A percentile compares a stretch with the other conserved stretches of the same genome.
phyloP scores from a whole-genome alignment of 2,888 invertebrate genomes.

The Scaeva pyrastri region DNA sequence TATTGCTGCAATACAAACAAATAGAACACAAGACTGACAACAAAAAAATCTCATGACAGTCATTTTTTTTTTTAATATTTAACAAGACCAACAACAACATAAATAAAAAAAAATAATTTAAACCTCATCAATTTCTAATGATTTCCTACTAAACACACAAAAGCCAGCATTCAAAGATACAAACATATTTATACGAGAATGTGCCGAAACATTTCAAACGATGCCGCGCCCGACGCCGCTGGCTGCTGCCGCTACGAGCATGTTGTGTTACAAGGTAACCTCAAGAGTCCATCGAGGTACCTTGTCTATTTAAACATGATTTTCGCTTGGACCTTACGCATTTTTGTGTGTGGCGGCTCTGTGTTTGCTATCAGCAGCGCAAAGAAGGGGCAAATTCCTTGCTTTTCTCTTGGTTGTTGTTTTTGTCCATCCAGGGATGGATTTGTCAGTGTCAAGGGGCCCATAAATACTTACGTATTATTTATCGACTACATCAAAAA shows the following conservation, averaged over 20 bases:
- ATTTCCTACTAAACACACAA: slow-evolving; percentile 72
- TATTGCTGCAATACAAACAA: slow-evolving; percentile 46
- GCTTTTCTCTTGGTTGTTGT: slow-evolving; percentile 2
- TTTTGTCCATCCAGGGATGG: neutral
- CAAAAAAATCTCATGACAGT: slow-evolving; percentile 35
- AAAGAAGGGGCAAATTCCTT: slow-evolving; percentile 18
- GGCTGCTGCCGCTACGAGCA: neutral
- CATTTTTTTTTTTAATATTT: slow-evolving; percentile 49
- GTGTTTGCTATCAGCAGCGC: slow-evolving; percentile 56
- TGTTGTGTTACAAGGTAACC: slow-evolving; percentile 36
- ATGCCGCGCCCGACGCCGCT: slow-evolving; percentile 36
- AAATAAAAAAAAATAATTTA: slow-evolving; percentile 50
- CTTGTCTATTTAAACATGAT: slow-evolving; percentile 53
- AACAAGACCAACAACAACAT: neutral
- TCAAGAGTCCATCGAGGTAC: slow-evolving; percentile 47
- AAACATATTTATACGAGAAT: slow-evolving; percentile 26
- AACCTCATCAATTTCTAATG: slow-evolving; percentile 73
- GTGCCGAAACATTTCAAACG: slow-evolving; percentile 66
- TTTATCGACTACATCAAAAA: too few species aligned
- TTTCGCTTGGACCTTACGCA: slow-evolving; percentile 38
- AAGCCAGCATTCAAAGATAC: neutral
- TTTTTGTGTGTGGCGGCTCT: neutral
- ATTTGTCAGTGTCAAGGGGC: too few species aligned
- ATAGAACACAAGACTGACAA: neutral
- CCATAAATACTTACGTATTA: too few species aligned